Conservation (phyloP, 1,140 invertebrate species). For the Leptonema lineaticorne region DNA sequence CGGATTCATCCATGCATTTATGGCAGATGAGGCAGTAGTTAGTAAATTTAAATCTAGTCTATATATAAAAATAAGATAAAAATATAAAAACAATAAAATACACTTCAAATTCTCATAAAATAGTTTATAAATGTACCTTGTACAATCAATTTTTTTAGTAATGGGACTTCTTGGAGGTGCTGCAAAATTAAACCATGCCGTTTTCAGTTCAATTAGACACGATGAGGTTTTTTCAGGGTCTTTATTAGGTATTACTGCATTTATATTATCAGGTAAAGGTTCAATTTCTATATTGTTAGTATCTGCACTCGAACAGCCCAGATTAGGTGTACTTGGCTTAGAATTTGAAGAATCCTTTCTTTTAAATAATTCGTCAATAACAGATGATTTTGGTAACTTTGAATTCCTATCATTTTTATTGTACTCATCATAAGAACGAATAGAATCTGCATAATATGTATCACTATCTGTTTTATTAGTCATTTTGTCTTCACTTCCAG, state of each 20-base stretch:
- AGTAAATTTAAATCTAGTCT: constrained; percentile 95
- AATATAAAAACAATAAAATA: neutral
- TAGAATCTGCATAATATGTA: constrained; percentile 53
- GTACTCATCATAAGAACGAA: constrained; percentile 54
- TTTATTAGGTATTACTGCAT: constrained; percentile 50
- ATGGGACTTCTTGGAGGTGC: constrained; percentile 92
- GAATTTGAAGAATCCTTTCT: constrained; percentile 51
- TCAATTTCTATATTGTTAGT: constrained; percentile 43
- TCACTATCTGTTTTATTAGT: constrained; percentile 49
- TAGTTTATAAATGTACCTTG: constrained; percentile 60
- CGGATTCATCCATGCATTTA: constrained; percentile 97
- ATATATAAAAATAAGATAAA: constrained; percentile 28
- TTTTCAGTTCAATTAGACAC: constrained; percentile 82
- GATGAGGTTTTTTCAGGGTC: constrained; percentile 72
- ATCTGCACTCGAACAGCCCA: constrained; percentile 45
- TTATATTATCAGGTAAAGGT: constrained; percentile 46
- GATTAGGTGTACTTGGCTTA: constrained; percentile 55
- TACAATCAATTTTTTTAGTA: constrained; percentile 93
- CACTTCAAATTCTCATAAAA: constrained; percentile 4
- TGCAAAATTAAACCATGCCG: constrained; percentile 97
- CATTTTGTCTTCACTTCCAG: constrained; percentile 59
- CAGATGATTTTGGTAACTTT: constrained; percentile 47
- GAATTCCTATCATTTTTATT: constrained; percentile 50
- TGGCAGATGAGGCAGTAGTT: constrained; percentile 92
- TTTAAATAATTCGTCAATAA: constrained; percentile 55